These are phyloP conservation scores for Ispidina lecontei DNA, from an alignment of 2,797 vertebrate genomes.

Conservation along the genomic window DNA sequence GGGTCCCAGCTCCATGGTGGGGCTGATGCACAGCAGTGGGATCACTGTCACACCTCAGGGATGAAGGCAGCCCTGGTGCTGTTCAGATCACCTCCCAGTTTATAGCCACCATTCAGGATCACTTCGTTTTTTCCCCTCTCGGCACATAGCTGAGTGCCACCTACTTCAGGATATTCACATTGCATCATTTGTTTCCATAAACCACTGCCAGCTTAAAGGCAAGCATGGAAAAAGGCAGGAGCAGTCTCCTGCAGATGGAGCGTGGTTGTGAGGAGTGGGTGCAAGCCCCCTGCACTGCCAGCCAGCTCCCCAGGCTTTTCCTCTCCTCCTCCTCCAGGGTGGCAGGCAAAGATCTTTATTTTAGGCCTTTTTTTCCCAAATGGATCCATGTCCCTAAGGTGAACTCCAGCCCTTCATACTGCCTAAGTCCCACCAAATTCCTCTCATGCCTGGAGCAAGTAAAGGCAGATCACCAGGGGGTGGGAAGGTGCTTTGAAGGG, in stretches of 20 bases:
- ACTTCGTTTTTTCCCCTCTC: not conserved
- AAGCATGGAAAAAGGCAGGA: not conserved
- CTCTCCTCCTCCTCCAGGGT: not conserved
- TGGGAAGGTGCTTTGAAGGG: not conserved
- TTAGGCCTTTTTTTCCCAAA: not conserved
- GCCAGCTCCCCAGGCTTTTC: not conserved
- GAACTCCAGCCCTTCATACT: not conserved
- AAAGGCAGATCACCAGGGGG: not conserved
- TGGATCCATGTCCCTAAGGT: not conserved
- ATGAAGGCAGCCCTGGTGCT: not conserved
- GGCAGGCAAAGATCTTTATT: not conserved
- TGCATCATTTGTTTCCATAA: not conserved
- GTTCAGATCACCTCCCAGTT: not conserved
- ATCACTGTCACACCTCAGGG: rapidly evolving
- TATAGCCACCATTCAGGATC: not conserved
- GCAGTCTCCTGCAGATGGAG: not conserved
- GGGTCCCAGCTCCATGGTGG: rapidly evolving
- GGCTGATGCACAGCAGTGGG: not conserved
- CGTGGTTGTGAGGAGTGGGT: not conserved
- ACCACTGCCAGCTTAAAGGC: not conserved
- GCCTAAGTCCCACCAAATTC: not conserved
- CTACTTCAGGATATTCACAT: not conserved
- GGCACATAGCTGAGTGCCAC: rapidly evolving
- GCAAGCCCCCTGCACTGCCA: rapidly evolving
- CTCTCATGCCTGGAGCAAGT: not conserved